Evolutionary conservation across 2,113 vertebrate genomes (phyloP), one percentile per base, ranked within the genome.

Genomic region (Miniopterus natalensis): DNA sequence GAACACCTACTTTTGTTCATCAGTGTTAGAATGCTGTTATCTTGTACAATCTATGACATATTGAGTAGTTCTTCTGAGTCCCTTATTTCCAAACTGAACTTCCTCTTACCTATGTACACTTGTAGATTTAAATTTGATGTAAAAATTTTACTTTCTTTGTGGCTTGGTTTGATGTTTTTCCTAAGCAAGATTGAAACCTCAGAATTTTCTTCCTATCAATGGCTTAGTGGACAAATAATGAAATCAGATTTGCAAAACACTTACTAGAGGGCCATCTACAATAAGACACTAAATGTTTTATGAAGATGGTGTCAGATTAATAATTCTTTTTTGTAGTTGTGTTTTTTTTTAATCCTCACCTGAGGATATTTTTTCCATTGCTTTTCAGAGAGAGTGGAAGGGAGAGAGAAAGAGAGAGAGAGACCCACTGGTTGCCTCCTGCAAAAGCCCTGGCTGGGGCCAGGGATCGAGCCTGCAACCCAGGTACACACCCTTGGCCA

Each of bases 1-100:
- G 55, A 65, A 77, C 57, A 53, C 53, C 85, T 74, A 59, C 23
- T 74, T 84, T 78, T 86, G 47, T 78, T 93, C 96, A 55, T 68
- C 20, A 61, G 47, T 70, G 61, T 91, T 78, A 49, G 71, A 89
- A 66, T 70, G 51, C 20, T 21, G 14, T 40, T 78, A 86, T 71
- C 29, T 57, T 59, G 14, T 23, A 65, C 45, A 59, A 1, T 80
- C 29, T 65, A 70, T 79, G 31, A 3, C 2, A 95, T 27, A 74
- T 53, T 47, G n/a, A 55, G 5, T 63, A 17, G 36, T 68, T 90
- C 49, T 92, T 80, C 17, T 40, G 49, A 95, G 57, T 90, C 25
- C 6, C 21, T 74, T 61, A 40, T 73, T 92, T 49, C 57, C 71
- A n/a, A 74, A 79, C 31, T 18, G 55, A 85, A 31, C 27, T 92